These are phyloP conservation scores for Cavia porcellus DNA, from an alignment of 2,113 vertebrate genomes.

Conservation along the genomic window DNA sequence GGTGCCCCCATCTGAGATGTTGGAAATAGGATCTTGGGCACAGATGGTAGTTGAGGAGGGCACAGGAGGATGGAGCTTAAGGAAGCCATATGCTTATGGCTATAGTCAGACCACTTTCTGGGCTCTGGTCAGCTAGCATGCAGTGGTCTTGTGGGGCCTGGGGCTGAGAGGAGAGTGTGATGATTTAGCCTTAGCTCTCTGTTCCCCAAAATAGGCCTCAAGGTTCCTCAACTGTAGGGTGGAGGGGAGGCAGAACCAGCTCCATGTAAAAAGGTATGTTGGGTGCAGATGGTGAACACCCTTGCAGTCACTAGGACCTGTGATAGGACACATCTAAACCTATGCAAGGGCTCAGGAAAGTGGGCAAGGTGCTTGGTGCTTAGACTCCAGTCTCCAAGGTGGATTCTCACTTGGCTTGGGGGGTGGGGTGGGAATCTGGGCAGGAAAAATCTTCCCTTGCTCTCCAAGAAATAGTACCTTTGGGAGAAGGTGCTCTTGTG, in stretches of 20 bases:
- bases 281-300: neutral
- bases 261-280: too few species aligned
- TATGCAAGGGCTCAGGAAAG: neutral
- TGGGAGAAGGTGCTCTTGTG: neutral
- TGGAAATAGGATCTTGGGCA: neutral
- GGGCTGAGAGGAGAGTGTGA: neutral
- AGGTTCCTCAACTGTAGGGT: rapidly evolving
- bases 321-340: neutral
- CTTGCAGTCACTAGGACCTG: neutral
- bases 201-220: neutral
- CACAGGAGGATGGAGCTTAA: rapidly evolving
- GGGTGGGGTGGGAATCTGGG: too few species aligned
- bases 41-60: neutral
- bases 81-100: neutral
- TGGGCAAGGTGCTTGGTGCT: neutral
- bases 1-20: neutral
- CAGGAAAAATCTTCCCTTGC: rapidly evolving
- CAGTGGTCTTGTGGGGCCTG: neutral
- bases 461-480: neutral
- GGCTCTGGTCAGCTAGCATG: neutral
- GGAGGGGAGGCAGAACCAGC: neutral
- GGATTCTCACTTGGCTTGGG: neutral
- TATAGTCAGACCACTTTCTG: neutral
- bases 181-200: neutral
- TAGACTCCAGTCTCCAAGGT: neutral